Evolutionary conservation across 2,888 invertebrate species (phyloP).

Genomic region (Epinotia demarniana): DNA sequence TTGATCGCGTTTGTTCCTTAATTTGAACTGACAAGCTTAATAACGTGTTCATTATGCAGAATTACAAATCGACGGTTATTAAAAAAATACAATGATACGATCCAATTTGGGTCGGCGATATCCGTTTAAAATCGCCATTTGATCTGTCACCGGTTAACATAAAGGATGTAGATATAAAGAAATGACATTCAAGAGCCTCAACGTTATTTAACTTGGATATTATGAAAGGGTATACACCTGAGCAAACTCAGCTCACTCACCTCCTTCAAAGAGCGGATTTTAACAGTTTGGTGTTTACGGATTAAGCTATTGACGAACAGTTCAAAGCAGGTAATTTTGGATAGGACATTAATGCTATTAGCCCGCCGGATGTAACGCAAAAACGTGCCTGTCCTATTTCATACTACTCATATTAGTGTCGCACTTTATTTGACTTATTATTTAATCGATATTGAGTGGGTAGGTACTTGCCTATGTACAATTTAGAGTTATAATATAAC

Average conservation of each 20-base stretch:
- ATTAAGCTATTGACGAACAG: constrained; percentile 77
- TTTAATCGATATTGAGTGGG: too few relatives aligned
- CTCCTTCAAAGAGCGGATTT: constrained; percentile 77
- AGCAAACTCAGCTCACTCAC: constrained; percentile 68
- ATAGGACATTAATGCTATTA: constrained; percentile 62
- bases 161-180: constrained; percentile 45
- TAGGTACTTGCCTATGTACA: too few relatives aligned
- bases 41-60: constrained; percentile 4
- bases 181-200: constrained; percentile 47
- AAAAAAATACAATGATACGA: constrained; percentile 28
- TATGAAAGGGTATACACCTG: constrained; percentile 61
- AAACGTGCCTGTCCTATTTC: constrained; percentile 46
- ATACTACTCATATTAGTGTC: constrained; percentile 10
- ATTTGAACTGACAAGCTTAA: constrained; percentile 32
- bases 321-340: constrained; percentile 77
- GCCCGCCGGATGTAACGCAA: constrained; percentile 60
- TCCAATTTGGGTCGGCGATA: constrained; percentile 38
- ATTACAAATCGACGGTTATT: constrained; percentile 6
- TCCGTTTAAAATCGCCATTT: constrained; percentile 45
- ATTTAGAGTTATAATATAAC: neutral
- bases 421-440: neutral
- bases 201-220: constrained; percentile 51
- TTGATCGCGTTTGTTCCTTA: neutral
- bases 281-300: constrained; percentile 81
- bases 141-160: constrained; percentile 48